Base-by-base conservation (phyloP, 2,888 invertebrate species). In the Trissolcus japonicus region DNA sequence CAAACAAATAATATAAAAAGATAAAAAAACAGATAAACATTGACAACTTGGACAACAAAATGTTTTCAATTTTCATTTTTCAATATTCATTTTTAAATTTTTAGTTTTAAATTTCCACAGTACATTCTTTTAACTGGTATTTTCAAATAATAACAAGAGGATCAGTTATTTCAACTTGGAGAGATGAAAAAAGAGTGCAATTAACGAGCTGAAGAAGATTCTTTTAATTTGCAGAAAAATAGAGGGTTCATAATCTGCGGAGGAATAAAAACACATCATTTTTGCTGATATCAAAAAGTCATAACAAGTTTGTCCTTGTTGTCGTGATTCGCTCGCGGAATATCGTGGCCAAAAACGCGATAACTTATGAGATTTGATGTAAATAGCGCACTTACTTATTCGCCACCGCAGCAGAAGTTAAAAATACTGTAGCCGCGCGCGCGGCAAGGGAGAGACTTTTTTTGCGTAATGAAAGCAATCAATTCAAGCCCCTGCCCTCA, bases 391-490 rank as follows among this genome's bases (percentile, higher is more conserved):
- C 86, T 87, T 86, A 86, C 84, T 87, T 87, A 88, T 87, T 86
- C 86, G 86, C 86, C 84, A 84, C 82, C 82, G 63, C 75, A 65
- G 75, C 77, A 66, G 51, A 77, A 77, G 79, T 78, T 79, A 78
- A 79, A 78, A 79, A 79, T 77, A 79, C 72, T 53, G 71, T 4
- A 57, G 59, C 29, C 9, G 35, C 35, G 35, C 35, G 35, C 61
- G 53, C 65, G 63, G 72, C 60, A 69, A 77, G 76, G 80, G 65
- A 82, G 83, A 82, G 86, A 86, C 85, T 86, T 86, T 87, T 46
- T 86, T 86, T 85, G 83, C 86, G 85, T 87, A 88, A 88, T 87
- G 87, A 88, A 88, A 88, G 88, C 87, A 88, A 88, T 88, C 88
- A 88, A 88, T 88, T 88, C 86, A 81, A 82, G 79, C 78, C 78